Percentiles rank a stretch among this genome's conserved stretches.
Conservation (phyloP, 1,140 invertebrate species). For the Cecropterus lyciades region DNA sequence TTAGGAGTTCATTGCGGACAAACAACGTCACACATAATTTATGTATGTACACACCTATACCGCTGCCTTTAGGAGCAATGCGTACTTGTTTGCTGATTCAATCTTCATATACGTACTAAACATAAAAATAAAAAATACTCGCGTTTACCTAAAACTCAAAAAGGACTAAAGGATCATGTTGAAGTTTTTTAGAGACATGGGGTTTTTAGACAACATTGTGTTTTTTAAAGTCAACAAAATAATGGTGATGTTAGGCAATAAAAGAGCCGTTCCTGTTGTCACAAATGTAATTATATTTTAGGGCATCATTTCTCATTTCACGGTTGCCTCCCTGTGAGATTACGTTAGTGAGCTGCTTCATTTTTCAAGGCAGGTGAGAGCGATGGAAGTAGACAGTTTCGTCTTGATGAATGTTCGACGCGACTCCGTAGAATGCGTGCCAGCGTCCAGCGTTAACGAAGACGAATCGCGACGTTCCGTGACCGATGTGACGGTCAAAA, state of each 20-base stretch:
- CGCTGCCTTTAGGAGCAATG: too few species aligned
- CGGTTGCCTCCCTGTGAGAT: constrained; percentile 16
- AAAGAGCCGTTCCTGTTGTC: constrained; percentile 5
- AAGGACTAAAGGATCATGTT: too few species aligned
- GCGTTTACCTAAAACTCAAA: too few species aligned
- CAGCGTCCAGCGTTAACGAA: constrained; percentile 44
- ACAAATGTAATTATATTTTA: constrained; percentile 20
- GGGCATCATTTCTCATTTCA: constrained; percentile 15
- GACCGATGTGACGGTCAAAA: constrained; percentile 16
- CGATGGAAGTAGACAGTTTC: constrained; percentile 36
- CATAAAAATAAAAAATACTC: too few species aligned
- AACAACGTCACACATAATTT: too few species aligned
- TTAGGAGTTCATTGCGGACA: too few species aligned
- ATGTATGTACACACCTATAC: too few species aligned
- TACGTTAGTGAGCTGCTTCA: constrained; percentile 35
- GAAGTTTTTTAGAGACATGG: too few species aligned
- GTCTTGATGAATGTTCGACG: constrained; percentile 43
- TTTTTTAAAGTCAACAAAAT: background rate
- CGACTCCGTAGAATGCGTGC: constrained; percentile 26
- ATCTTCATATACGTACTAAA: too few species aligned
- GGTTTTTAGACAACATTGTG: too few species aligned
- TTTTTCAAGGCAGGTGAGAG: constrained; percentile 36
- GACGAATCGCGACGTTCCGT: constrained; percentile 43
- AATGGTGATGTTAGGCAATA: constrained; percentile 4
- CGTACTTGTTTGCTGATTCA: too few species aligned